Percentiles rank a stretch among this genome's conserved stretches.
These are phyloP conservation scores for Synergus gifuensis DNA, from an alignment of 2,888 invertebrate genomes.

Conservation along the genomic window DNA sequence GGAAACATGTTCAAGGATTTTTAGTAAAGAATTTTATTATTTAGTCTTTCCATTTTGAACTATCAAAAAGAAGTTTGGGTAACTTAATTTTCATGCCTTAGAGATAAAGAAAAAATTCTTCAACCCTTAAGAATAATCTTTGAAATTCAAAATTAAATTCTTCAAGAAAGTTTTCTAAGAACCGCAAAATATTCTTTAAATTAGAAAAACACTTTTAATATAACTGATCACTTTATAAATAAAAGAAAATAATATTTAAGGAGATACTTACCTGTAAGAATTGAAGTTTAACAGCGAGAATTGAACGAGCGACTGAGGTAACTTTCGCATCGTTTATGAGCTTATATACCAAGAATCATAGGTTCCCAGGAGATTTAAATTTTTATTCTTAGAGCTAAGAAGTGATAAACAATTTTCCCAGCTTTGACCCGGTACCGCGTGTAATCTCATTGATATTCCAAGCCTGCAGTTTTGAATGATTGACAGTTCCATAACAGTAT, in stretches of 20 bases:
- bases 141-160: neutral
- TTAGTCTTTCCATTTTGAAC: no score
- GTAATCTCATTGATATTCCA: slow-evolving; percentile 63
- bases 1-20: no score
- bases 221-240: neutral
- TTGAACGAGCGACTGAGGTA: slow-evolving; percentile 31
- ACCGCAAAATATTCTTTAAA: neutral
- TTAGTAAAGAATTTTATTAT: no score
- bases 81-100: neutral
- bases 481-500: slow-evolving; percentile 64
- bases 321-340: slow-evolving; percentile 22
- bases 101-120: neutral
- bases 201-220: neutral
- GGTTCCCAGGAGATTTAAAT: slow-evolving; percentile 60
- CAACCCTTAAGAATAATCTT: neutral
- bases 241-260: slow-evolving; percentile 17
- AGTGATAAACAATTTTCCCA: slow-evolving; percentile 67
- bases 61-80: no score
- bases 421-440: slow-evolving; percentile 43
- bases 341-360: slow-evolving; percentile 33
- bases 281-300: slow-evolving; percentile 15
- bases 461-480: slow-evolving; percentile 57
- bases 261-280: slow-evolving; percentile 48
- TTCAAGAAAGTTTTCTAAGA: neutral
- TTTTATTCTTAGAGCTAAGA: slow-evolving; percentile 62